Evolutionary conservation across 2,113 vertebrate species (phyloP).

Genomic region (Progne subis): DNA sequence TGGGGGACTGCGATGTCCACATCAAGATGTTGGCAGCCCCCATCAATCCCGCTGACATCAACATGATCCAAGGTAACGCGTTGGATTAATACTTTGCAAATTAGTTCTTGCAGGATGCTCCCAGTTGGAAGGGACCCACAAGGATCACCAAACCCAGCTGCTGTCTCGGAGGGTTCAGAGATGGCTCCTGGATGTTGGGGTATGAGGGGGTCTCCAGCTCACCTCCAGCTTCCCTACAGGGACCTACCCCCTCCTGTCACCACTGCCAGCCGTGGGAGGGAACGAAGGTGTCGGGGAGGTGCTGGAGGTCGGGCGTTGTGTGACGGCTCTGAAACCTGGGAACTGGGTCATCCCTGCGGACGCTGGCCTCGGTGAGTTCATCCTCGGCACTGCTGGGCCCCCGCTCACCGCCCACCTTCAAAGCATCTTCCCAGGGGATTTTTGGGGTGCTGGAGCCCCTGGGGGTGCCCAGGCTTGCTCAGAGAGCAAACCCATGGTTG

Average conservation of each 20-base stretch:
- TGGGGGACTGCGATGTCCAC: slow-evolving; percentile 77
- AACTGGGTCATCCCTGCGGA: slow-evolving; percentile 88
- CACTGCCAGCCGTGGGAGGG: slow-evolving; percentile 89
- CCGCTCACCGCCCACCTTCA: rapidly evolving
- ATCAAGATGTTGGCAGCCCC: slow-evolving; percentile 93
- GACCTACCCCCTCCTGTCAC: slow-evolving; percentile 84
- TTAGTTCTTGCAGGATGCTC: not conserved
- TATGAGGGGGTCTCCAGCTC: rapidly evolving
- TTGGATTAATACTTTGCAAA: rapidly evolving
- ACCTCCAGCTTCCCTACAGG: slow-evolving; percentile 67
- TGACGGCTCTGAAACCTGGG: slow-evolving; percentile 78
- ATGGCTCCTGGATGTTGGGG: not conserved
- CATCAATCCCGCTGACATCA: slow-evolving; percentile 94
- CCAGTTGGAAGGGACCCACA: rapidly evolving
- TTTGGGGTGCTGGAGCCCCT: not conserved
- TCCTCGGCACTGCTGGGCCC: not conserved
- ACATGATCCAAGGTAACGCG: slow-evolving; percentile 92
- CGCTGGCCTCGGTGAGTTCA: slow-evolving; percentile 81
- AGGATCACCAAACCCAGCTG: not conserved
- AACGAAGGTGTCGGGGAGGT: slow-evolving; percentile 92
- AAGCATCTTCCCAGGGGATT: not conserved
- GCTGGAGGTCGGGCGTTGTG: slow-evolving; percentile 81
- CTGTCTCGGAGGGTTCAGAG: not conserved
- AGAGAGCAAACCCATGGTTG: rapidly evolving
- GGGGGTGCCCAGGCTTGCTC: not conserved